phyloP scores from a whole-genome alignment of 2,113 vertebrate species.

The Hepsetus odoe region DNA sequence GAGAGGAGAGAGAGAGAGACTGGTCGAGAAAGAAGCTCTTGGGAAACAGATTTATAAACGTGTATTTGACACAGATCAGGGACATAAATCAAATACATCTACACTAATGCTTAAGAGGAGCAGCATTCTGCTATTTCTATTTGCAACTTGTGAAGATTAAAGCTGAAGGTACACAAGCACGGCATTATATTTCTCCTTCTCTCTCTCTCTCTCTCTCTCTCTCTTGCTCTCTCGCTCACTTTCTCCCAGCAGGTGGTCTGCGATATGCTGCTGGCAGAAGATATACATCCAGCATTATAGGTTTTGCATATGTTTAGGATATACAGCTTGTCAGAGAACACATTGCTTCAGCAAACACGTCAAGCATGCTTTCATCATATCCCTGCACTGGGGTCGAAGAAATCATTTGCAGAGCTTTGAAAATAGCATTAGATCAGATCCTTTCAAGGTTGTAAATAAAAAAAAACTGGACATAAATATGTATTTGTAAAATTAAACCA shows the following conservation, averaged over 20 bases:
- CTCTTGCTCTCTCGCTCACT: conserved; percentile 7
- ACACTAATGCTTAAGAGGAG: neutral
- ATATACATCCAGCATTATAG: neutral
- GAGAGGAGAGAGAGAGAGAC: neutral
- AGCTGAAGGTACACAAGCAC: neutral
- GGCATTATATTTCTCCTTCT: neutral
- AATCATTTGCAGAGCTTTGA: neutral
- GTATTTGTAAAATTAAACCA: too few relatives aligned
- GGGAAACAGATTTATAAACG: neutral
- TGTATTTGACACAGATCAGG: neutral
- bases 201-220: neutral
- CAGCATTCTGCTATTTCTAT: neutral
- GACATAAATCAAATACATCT: neutral
- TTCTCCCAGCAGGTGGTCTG: conserved; percentile 26
- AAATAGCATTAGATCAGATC: neutral
- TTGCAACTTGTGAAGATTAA: neutral
- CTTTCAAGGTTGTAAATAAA: neutral
- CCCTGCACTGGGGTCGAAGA: neutral
- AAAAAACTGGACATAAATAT: neutral
- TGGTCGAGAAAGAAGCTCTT: neutral
- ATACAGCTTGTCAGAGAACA: neutral
- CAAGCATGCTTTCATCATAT: neutral
- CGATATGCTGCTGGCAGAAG: conserved; percentile 8
- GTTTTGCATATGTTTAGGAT: conserved; percentile 1
- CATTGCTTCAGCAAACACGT: neutral